phyloP scores from a whole-genome alignment of 2,113 vertebrate genomes.

The Chloropsis hardwickii region DNA sequence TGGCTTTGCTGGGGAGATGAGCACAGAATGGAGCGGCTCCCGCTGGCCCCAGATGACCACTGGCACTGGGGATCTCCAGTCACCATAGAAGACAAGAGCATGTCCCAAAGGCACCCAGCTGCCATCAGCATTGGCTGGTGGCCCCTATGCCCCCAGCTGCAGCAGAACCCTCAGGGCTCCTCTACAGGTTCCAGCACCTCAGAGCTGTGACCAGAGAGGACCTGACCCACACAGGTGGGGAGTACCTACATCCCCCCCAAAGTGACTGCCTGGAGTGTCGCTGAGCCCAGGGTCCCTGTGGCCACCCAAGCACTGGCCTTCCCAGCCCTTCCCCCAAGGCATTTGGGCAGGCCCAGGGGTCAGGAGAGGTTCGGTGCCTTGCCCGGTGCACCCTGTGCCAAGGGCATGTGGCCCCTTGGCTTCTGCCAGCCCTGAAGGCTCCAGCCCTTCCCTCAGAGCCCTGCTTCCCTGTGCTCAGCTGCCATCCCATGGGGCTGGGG shows the following conservation, averaged over 20 bases:
- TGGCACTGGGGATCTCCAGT: neutral
- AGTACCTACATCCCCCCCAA: accelerated
- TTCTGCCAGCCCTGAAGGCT: neutral
- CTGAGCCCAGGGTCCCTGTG: neutral
- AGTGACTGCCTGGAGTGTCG: neutral
- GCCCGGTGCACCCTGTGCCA: accelerated
- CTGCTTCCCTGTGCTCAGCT: neutral
- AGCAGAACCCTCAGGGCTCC: neutral
- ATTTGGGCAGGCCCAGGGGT: neutral
- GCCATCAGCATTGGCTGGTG: neutral
- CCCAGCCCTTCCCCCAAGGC: neutral
- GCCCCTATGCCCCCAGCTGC: accelerated
- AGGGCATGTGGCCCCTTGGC: accelerated
- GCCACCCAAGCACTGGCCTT: neutral
- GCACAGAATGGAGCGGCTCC: neutral
- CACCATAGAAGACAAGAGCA: neutral
- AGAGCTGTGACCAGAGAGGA: neutral
- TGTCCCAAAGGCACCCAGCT: neutral
- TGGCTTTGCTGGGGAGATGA: neutral
- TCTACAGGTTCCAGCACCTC: neutral
- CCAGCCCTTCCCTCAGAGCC: accelerated
- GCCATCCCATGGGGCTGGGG: accelerated
- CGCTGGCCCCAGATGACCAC: neutral
- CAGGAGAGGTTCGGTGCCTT: neutral
- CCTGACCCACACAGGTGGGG: neutral